Percentiles rank a stretch among this genome's conserved stretches.
Conservation (phyloP, 37 sponge, comb jelly and placozoan species). For the Amphimedon queenslandica region DNA sequence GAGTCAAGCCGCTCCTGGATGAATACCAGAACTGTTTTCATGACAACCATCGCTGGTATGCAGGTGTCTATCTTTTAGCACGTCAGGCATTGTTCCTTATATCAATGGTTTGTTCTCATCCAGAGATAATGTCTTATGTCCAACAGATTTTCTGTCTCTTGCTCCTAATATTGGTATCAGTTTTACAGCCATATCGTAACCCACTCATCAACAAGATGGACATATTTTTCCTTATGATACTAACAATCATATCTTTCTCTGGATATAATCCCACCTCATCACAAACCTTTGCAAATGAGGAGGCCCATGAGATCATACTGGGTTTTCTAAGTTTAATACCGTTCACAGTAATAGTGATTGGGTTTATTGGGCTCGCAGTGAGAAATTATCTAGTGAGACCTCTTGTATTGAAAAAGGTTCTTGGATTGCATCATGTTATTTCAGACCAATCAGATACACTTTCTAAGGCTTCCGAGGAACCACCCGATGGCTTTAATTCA, state of each 20-base stretch:
- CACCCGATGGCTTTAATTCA: background rate
- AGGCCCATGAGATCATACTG: background rate
- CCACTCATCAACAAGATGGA: constrained; percentile 14
- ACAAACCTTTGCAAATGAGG: background rate
- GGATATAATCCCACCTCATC: background rate
- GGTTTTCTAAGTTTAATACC: background rate
- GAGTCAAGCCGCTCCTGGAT: background rate
- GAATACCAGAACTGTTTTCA: constrained; percentile 11
- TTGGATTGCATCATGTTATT: background rate
- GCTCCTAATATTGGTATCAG: constrained; percentile 1
- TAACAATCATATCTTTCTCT: constrained; percentile 12
- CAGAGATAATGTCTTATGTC: background rate
- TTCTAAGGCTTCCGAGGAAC: background rate
- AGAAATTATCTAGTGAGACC: background rate
- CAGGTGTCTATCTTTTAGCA: constrained; percentile 5
- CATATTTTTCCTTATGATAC: constrained; percentile 3
- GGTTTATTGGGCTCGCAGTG: background rate
- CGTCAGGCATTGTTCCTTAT: background rate
- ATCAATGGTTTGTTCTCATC: background rate
- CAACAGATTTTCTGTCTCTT: constrained; percentile 6
- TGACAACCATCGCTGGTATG: constrained; percentile 6
- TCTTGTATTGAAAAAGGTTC: background rate
- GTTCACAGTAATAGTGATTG: background rate
- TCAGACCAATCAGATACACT: too few species aligned
- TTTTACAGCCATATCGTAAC: constrained; percentile 17